phyloP scores from a whole-genome alignment of 2,797 vertebrate species.

The Glyptemys insculpta region DNA sequence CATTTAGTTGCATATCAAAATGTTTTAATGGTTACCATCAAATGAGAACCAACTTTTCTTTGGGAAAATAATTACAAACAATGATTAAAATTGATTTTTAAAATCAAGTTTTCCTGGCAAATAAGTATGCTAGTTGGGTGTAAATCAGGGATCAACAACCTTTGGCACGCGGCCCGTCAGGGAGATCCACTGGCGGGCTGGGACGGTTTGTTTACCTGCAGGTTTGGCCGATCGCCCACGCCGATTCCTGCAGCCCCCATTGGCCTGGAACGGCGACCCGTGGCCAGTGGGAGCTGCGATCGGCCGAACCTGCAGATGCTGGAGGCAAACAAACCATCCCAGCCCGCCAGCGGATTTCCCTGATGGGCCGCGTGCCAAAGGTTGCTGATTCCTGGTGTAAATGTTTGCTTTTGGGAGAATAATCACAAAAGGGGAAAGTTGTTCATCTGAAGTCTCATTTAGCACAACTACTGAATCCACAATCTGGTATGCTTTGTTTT shows the following conservation, averaged over 20 bases:
- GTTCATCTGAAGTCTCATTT: background rate
- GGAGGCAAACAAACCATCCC: too few relatives aligned
- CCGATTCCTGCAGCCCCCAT: too few relatives aligned
- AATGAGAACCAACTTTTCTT: background rate
- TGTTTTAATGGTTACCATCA: background rate
- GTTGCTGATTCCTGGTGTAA: background rate
- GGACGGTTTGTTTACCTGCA: too few relatives aligned
- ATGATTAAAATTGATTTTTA: too few relatives aligned
- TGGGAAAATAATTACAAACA: background rate
- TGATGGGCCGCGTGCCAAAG: too few relatives aligned
- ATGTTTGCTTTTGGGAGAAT: background rate
- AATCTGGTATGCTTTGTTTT: background rate
- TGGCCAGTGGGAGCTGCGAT: too few relatives aligned
- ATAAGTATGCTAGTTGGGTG: background rate
- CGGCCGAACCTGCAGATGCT: too few relatives aligned
- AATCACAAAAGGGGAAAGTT: background rate
- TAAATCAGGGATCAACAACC: background rate
- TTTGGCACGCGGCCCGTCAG: too few relatives aligned
- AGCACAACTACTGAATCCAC: background rate
- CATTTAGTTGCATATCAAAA: background rate
- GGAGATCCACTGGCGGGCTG: too few relatives aligned
- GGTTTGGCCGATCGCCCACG: too few relatives aligned
- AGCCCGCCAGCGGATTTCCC: too few relatives aligned
- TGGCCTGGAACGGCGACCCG: too few relatives aligned
- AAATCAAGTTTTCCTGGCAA: background rate